Evolutionary conservation across 2,888 invertebrate genomes (phyloP).

Genomic region (Eilema sororculum): DNA sequence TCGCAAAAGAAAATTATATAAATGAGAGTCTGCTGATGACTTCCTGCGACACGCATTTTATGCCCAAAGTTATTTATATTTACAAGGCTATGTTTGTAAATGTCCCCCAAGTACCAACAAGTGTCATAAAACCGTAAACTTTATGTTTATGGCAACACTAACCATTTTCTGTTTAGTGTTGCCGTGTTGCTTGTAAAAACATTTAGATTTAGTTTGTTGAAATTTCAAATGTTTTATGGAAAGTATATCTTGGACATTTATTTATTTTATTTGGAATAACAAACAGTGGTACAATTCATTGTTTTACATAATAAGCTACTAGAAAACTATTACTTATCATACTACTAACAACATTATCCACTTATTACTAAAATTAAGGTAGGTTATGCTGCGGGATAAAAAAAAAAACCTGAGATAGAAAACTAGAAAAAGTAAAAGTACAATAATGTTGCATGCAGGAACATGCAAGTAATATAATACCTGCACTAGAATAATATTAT

Average conservation of each 20-base stretch:
- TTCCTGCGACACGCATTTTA: slow-evolving; percentile 23
- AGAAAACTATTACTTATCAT: too few species aligned
- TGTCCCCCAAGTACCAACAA: slow-evolving; percentile 30
- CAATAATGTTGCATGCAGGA: too few species aligned
- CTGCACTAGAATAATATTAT: too few species aligned
- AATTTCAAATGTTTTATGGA: not conserved
- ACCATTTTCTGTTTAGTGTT: slow-evolving; percentile 31
- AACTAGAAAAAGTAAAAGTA: too few species aligned
- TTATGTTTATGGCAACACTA: slow-evolving; percentile 43
- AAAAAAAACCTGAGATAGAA: too few species aligned
- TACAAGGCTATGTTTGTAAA: slow-evolving; percentile 35
- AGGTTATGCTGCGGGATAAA: too few species aligned
- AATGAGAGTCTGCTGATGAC: not conserved
- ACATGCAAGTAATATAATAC: too few species aligned
- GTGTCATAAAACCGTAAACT: slow-evolving; percentile 42
- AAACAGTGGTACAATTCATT: too few species aligned
- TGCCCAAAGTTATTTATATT: slow-evolving; percentile 34
- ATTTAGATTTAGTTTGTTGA: slow-evolving; percentile 25
- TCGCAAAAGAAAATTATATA: not conserved
- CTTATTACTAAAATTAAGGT: too few species aligned
- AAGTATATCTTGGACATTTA: not conserved
- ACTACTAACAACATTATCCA: too few species aligned
- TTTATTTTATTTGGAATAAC: too few species aligned
- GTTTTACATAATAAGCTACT: too few species aligned
- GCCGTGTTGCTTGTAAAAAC: slow-evolving; percentile 33